A percentile compares a stretch with the other conserved stretches of the same genome.
phyloP scores from a whole-genome alignment of 1,140 invertebrate genomes.

The Drosophila athabasca region DNA sequence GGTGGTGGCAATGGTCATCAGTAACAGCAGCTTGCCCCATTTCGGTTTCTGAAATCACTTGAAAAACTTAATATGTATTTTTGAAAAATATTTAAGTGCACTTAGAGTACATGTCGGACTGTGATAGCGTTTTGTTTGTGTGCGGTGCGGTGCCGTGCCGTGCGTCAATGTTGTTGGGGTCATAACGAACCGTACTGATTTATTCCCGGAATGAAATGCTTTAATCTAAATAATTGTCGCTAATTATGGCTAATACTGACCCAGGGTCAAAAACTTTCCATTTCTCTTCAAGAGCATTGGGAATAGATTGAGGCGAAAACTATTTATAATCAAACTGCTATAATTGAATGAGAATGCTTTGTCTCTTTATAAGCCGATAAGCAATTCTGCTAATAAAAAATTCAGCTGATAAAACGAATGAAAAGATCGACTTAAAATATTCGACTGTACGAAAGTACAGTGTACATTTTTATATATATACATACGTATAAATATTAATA shows the following conservation, averaged over 20 bases:
- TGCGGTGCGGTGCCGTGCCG: constrained; percentile 13
- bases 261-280: constrained; percentile 37
- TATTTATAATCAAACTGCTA: constrained; percentile 20
- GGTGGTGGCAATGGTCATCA: constrained; percentile 85
- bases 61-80: background rate
- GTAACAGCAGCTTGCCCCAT: constrained; percentile 67
- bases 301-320: constrained; percentile 10
- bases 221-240: constrained; percentile 32
- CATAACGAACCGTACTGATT: constrained; percentile 21
- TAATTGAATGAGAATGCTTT: constrained; percentile 7
- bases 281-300: constrained; percentile 12
- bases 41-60: constrained; percentile 45
- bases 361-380: constrained; percentile 44
- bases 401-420: constrained; percentile 16
- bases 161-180: constrained; percentile 42
- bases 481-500: background rate
- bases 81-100: background rate
- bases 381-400: constrained; percentile 9
- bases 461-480: background rate
- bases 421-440: constrained; percentile 5
- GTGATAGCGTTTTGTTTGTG: background rate
- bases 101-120: background rate
- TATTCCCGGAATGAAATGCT: constrained; percentile 4
- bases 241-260: constrained; percentile 36
- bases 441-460: constrained; percentile 5